Conservation (phyloP, 2,113 vertebrate species). For the Fregata magnificens region DNA sequence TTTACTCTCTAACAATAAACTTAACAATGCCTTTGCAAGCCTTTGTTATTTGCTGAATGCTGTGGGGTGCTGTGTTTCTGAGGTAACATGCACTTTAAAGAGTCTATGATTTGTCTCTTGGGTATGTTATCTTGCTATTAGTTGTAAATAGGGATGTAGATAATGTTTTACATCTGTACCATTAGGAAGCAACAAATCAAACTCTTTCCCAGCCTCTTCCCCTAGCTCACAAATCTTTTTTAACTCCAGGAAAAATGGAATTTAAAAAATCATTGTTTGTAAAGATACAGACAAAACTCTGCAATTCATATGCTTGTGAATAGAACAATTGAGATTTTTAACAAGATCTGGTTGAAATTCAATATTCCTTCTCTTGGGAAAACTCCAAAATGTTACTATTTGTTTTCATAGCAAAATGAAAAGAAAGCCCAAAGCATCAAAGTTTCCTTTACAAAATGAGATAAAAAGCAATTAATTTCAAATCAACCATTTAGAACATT, state of each 20-base stretch:
- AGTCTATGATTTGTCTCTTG: constrained; percentile 37
- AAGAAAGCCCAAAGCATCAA: background rate
- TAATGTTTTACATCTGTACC: constrained; percentile 45
- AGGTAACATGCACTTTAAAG: constrained; percentile 19
- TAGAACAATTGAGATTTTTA: background rate
- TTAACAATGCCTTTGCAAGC: constrained; percentile 44
- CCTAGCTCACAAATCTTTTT: background rate
- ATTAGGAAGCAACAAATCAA: constrained; percentile 28
- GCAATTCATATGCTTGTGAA: background rate
- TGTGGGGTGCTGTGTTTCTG: background rate
- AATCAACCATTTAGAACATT: background rate
- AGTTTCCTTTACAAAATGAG: background rate
- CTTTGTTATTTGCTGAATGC: constrained; percentile 37
- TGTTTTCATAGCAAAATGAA: background rate
- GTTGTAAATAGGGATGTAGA: constrained; percentile 40
- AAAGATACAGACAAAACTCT: background rate
- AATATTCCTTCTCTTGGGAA: background rate
- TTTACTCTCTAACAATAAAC: constrained; percentile 32
- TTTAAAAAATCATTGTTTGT: background rate
- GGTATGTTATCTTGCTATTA: constrained; percentile 52
- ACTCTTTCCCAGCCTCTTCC: background rate
- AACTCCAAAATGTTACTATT: background rate
- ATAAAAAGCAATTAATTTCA: constrained; percentile 2
- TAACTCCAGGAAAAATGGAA: background rate
- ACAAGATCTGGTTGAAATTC: background rate